Evolutionary conservation across 1,140 invertebrate species (phyloP), one percentile per base, ranked within the genome.

Genomic region (Batillaria attramentaria): DNA sequence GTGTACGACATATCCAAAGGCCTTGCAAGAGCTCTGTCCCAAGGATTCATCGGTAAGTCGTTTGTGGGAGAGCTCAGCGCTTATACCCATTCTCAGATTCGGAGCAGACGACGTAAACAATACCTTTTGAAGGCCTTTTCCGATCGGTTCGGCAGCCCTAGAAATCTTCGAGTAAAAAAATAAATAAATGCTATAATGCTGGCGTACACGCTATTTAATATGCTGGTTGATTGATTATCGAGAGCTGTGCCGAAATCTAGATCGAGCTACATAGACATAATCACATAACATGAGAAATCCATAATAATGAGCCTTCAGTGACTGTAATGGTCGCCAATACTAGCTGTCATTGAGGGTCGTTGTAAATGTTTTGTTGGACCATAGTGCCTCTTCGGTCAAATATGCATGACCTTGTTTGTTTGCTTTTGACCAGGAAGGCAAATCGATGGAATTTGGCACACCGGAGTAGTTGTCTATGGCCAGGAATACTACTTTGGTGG

Each of bases 401-500:
- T 74, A 5, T 35, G 20, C 37, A 54, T 16, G 24, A 31, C 6
- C n/a, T 37, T 42, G 20, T 79, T 39, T 74, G 13, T 13, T 79
- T 60, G 24, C 65, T 76, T 69, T 62, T 65, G 43, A 90, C 41
- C 90, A 96, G 95, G 95, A 69, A 94, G 94, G 83, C 93, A 95
- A 83, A 90, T 97, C 79, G 95, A 96, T 83, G 96, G 95, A 69
- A 94, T 97, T 87, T 97, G 96, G 95, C 96, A 97, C 90, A 97
- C 96, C 1, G 93, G 94, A 2, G 92, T 97, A 68, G 95, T 98
- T 72, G 95, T 94, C 4, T 97, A 95, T 91, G 95, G 94, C 31
- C 91, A 88, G 93, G 97, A 98, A 92, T 97, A 95, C 90, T 98
- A 96, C 91, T 98, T 95, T 89, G 96, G 96, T 10, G 96, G 96